Conservation (phyloP, 2,797 vertebrate genomes). For the Rhincodon typus region DNA sequence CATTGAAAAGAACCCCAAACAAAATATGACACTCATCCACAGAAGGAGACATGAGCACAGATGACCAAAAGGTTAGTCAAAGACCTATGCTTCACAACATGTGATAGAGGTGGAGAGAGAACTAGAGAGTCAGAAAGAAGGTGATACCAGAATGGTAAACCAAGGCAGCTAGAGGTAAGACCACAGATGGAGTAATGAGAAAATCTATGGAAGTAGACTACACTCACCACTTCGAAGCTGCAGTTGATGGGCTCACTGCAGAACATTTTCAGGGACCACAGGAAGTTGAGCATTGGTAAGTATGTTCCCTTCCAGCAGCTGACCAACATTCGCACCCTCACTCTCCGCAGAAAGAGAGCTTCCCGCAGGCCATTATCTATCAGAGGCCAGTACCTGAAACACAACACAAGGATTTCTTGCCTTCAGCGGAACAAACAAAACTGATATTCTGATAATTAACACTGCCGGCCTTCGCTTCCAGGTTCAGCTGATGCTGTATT, state of each 20-base stretch:
- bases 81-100: background rate
- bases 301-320: slow-evolving; percentile 86
- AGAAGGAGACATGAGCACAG: background rate
- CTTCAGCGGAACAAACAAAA: background rate
- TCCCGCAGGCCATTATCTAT: slow-evolving; percentile 84
- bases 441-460: background rate
- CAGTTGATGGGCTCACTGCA: slow-evolving; percentile 83
- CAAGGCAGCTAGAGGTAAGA: background rate
- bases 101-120: background rate
- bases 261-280: slow-evolving; percentile 87
- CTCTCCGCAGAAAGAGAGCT: slow-evolving; percentile 76
- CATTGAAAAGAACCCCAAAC: background rate
- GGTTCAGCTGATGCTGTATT: background rate
- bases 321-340: slow-evolving; percentile 82
- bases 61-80: background rate
- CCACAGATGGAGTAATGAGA: no score
- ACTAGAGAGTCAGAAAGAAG: background rate
- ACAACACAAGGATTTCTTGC: background rate
- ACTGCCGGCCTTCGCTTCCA: background rate
- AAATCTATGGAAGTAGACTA: background rate
- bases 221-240: slow-evolving; percentile 86
- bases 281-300: slow-evolving; percentile 85
- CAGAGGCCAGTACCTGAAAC: slow-evolving; percentile 82
- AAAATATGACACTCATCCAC: background rate
- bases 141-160: background rate